Percentiles rank a stretch among this genome's conserved stretches.
Evolutionary conservation across 2,888 invertebrate genomes (phyloP).

Genomic region (Diabrotica balteata): DNA sequence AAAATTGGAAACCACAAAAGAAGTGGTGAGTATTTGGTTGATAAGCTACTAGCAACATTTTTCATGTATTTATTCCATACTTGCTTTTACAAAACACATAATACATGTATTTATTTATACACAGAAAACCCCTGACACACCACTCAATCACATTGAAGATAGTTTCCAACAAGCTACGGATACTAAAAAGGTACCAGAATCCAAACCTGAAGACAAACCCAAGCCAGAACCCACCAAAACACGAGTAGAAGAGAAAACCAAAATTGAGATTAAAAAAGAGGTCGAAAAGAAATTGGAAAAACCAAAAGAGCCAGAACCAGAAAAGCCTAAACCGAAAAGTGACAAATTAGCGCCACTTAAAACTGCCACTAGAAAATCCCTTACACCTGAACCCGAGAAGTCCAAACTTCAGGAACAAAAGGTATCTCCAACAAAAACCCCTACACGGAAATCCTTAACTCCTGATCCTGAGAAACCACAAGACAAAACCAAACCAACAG

Average conservation of each 20-base stretch:
- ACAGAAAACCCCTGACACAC: conserved; percentile 52
- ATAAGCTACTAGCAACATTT: no score
- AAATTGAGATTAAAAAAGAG: conserved; percentile 40
- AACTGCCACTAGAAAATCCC: conserved; percentile 10
- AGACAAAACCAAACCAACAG: conserved; percentile 9
- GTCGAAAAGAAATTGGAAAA: conserved; percentile 25
- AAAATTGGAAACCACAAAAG: conserved; percentile 53
- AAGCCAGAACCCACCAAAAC: conserved; percentile 36
- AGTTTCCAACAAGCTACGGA: conserved; percentile 58
- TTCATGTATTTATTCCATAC: conserved; percentile 1
- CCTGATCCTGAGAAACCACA: conserved; percentile 13
- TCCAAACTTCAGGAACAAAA: background rate
- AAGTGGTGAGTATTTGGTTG: conserved; percentile 50
- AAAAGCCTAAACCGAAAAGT: conserved; percentile 4
- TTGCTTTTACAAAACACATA: conserved; percentile 17
- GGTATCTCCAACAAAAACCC: background rate
- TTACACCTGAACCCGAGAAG: conserved; percentile 46
- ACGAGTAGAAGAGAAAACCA: conserved; percentile 39
- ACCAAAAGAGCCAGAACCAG: conserved; percentile 40
- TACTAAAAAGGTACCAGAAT: conserved; percentile 46
- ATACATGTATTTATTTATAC: conserved; percentile 25
- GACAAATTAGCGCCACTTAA: background rate
- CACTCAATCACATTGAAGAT: conserved; percentile 59
- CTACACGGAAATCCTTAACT: background rate
- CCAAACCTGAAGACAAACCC: conserved; percentile 40